These are phyloP conservation scores for Aldabrachelys gigantea DNA, from an alignment of 2,113 vertebrate genomes.

Conservation along the genomic window DNA sequence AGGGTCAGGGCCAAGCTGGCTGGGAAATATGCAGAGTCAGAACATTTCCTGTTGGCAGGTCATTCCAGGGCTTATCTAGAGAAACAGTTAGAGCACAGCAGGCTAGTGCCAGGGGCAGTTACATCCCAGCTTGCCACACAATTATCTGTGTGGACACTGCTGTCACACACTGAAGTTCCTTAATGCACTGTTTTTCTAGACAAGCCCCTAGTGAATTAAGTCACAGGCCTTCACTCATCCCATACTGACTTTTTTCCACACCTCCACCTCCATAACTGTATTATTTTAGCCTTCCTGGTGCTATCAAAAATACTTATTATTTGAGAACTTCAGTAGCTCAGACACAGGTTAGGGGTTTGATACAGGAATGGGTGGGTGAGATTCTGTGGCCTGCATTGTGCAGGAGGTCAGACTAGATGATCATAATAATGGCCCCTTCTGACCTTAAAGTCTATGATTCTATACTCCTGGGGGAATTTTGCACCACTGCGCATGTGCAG, in stretches of 20 bases:
- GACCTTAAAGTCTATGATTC: too few species aligned
- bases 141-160: not conserved
- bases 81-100: not conserved
- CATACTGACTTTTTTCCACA: not conserved
- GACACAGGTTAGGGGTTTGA: too few species aligned
- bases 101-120: not conserved
- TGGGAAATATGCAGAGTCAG: not conserved
- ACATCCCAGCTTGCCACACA: not conserved
- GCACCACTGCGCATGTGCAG: too few species aligned
- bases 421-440: too few species aligned
- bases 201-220: not conserved
- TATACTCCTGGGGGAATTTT: too few species aligned
- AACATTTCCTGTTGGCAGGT: not conserved
- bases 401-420: too few species aligned
- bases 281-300: not conserved
- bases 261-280: not conserved
- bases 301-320: not conserved
- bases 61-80: not conserved
- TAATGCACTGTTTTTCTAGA: not conserved
- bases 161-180: not conserved
- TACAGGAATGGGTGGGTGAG: too few species aligned
- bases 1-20: not conserved
- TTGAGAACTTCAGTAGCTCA: too few species aligned
- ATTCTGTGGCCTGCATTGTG: too few species aligned
- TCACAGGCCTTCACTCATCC: not conserved